Evolutionary conservation across 2,888 invertebrate species (phyloP).

Genomic region (Apotomis turbidana): DNA sequence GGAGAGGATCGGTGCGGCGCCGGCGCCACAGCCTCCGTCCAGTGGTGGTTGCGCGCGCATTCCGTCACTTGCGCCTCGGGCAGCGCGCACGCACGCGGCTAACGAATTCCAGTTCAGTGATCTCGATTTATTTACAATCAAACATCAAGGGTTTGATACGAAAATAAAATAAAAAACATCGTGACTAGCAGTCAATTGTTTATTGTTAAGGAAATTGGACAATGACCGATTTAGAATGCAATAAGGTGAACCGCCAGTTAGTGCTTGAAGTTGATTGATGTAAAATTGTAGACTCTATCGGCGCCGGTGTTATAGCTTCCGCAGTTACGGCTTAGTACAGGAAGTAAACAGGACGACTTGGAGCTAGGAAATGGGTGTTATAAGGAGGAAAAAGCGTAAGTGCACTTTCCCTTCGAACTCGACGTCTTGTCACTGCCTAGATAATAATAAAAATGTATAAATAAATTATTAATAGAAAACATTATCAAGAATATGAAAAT

Average conservation of each 20-base stretch:
- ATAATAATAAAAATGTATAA: too few species aligned
- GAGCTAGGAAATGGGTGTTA: slow-evolving; percentile 75
- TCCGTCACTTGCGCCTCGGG: slow-evolving; percentile 77
- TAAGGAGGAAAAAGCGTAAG: slow-evolving; percentile 81
- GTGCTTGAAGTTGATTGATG: slow-evolving; percentile 67
- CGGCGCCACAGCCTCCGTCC: slow-evolving; percentile 76
- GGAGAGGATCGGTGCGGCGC: slow-evolving; percentile 70
- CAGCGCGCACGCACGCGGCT: slow-evolving; percentile 70
- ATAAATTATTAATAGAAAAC: background rate
- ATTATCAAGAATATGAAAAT: too few species aligned
- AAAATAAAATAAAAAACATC: slow-evolving; percentile 1
- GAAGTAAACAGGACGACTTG: slow-evolving; percentile 61
- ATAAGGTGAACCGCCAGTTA: slow-evolving; percentile 64
- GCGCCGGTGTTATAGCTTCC: slow-evolving; percentile 58
- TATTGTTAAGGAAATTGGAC: slow-evolving; percentile 58
- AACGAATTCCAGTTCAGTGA: slow-evolving; percentile 43
- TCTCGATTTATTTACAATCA: slow-evolving; percentile 25
- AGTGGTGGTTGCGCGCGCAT: slow-evolving; percentile 73
- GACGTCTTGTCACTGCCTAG: background rate
- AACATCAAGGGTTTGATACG: background rate
- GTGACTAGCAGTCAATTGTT: slow-evolving; percentile 13
- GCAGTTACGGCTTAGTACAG: slow-evolving; percentile 55
- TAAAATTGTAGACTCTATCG: slow-evolving; percentile 58
- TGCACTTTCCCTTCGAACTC: slow-evolving; percentile 59
- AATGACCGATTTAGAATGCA: slow-evolving; percentile 75